These are phyloP conservation scores for Alauda arvensis DNA, from an alignment of 2,797 vertebrate species.

Conservation along the genomic window DNA sequence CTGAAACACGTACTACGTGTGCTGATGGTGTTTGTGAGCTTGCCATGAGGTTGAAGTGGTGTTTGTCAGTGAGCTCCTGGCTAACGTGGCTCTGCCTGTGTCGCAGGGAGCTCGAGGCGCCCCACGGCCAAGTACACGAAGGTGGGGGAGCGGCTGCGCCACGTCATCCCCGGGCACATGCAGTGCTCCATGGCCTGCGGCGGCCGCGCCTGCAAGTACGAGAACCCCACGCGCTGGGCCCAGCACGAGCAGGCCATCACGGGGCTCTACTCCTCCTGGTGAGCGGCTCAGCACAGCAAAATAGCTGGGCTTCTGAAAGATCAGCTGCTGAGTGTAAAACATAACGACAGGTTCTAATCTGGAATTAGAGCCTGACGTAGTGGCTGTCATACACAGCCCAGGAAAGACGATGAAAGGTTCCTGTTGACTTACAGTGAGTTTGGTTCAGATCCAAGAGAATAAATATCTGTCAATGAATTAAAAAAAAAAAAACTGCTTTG, in stretches of 20 bases:
- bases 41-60: rapidly evolving
- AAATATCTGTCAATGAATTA: not conserved
- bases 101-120: conserved; percentile 76
- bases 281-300: not conserved
- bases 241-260: conserved; percentile 88
- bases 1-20: not conserved
- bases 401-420: not conserved
- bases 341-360: not conserved
- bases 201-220: conserved; percentile 93
- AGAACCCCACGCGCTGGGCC: conserved; percentile 94
- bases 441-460: not conserved
- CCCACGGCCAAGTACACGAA: conserved; percentile 96
- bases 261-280: conserved; percentile 97
- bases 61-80: not conserved
- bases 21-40: not conserved
- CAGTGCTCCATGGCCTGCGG: conserved; percentile 97
- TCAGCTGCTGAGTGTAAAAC: not conserved
- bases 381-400: not conserved
- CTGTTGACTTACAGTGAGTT: not conserved
- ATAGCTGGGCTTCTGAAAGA: not conserved
- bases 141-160: conserved; percentile 91
- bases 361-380: not conserved
- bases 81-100: not conserved
- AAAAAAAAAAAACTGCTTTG: not conserved
- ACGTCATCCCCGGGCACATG: conserved; percentile 93